phyloP scores from a whole-genome alignment of 2,797 vertebrate species.

The Bucorvus abyssinicus region DNA sequence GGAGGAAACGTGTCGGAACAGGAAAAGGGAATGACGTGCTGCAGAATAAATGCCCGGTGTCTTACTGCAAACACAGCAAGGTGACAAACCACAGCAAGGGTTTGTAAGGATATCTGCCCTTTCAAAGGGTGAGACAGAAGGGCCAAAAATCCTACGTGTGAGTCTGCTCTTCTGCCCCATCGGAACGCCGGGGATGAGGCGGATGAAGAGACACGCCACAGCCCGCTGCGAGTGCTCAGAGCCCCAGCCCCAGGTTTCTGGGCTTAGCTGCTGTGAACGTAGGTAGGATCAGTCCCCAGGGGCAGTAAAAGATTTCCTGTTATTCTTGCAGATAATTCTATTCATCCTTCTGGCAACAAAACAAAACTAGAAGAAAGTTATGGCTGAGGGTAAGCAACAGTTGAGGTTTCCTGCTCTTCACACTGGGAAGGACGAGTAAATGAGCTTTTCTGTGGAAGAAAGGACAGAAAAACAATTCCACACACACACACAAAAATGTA shows the following conservation, averaged over 20 bases:
- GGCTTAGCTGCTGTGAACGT: not conserved
- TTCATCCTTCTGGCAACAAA: conserved; percentile 30
- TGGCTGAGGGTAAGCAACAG: not conserved
- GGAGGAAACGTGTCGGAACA: not conserved
- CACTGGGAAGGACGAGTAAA: conserved; percentile 7
- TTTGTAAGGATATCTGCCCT: not conserved
- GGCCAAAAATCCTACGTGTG: not conserved
- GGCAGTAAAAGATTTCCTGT: conserved; percentile 28
- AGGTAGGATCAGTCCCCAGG: not conserved
- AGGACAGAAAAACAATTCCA: conserved; percentile 1
- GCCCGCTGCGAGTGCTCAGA: not conserved
- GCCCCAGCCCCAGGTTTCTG: not conserved
- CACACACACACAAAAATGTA: not conserved
- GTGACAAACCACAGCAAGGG: not conserved
- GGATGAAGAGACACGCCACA: rapidly evolving
- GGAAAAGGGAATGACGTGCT: not conserved
- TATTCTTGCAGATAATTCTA: conserved; percentile 19
- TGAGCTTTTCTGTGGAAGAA: not conserved
- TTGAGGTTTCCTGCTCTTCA: conserved; percentile 39
- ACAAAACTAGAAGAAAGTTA: conserved; percentile 31
- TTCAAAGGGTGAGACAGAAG: not conserved
- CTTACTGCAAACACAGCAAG: not conserved
- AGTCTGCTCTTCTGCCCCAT: not conserved
- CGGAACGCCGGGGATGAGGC: not conserved
- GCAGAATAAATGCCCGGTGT: not conserved